Base-by-base conservation (phyloP, 2,888 invertebrate species). In the Pseudoips prasinana region DNA sequence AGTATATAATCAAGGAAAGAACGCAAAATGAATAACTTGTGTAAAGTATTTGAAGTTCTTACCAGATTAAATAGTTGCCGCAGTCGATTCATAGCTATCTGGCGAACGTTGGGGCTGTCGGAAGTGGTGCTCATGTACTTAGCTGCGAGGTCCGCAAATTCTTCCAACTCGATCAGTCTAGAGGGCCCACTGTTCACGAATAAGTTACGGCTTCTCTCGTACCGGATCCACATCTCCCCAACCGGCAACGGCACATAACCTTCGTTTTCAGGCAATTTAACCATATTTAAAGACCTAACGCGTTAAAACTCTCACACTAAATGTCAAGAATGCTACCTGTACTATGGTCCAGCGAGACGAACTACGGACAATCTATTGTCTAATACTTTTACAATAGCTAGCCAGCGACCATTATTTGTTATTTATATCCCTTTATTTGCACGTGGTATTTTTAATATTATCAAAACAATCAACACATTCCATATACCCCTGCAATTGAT, bases 41-140 rank as follows among this genome's bases (percentile, higher is more conserved):
- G n/a, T n/a, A n/a, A n/a, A n/a, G n/a, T n/a, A n/a, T n/a, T n/a
- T n/a, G n/a, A n/a, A n/a, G n/a, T n/a, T n/a, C 49, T 58, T 40
- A 65, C 67, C 48, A 67, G 28, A 22, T 64, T 68, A 32, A 42
- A 58, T 18, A 48, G 18, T 20, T 58, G 46, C 8, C 67, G 52
- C 1, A 60, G 28, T 7, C 39, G 45, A 31, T 67, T 53, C 52
- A 67, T 63, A 9, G 50, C 50, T 2, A 31, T 29, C 29, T 67
- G 63, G 5, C 43, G 34, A 5, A 40, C 8, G 26, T 35, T 17
- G 19, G 38, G 36, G 25, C 19, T 18, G 19, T 34, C 10, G 2
- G 43, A n/a, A 8, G 20, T n/a, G 10, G 18, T 25, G 22, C 28
- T 33, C 35, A 57, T 54, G 23, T 39, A 39, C 7, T 10, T 29